Conservation (phyloP, 37 sponge, comb jelly and placozoan genomes). For the Bolinopsis microptera region DNA sequence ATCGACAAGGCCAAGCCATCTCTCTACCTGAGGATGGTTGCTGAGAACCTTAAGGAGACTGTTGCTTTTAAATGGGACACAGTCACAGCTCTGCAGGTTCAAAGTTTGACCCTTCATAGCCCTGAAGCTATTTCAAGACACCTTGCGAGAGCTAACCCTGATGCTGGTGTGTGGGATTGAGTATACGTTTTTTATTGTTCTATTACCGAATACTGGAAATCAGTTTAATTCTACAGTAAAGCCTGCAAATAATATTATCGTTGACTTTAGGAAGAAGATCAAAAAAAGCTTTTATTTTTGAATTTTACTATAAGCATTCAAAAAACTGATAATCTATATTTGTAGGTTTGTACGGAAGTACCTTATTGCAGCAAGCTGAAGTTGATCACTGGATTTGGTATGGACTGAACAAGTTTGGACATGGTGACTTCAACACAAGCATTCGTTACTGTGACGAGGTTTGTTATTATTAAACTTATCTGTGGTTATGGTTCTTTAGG, state of each 20-base stretch:
- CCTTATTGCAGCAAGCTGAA: not conserved
- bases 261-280: too few species aligned
- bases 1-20: slow-evolving; percentile 17
- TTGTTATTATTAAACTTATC: not conserved
- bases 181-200: not conserved
- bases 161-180: not conserved
- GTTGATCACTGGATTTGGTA: slow-evolving; percentile 53
- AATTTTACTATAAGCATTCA: too few species aligned
- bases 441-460: slow-evolving; percentile 32
- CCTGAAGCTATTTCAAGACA: slow-evolving; percentile 43
- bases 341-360: slow-evolving; percentile 29
- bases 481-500: too few species aligned
- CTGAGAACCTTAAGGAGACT: slow-evolving; percentile 7
- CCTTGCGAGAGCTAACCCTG: slow-evolving; percentile 22
- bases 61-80: slow-evolving; percentile 25
- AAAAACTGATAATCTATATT: too few species aligned
- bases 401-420: slow-evolving; percentile 52
- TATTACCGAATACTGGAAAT: too few species aligned
- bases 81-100: not conserved
- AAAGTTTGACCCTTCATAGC: not conserved
- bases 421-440: slow-evolving; percentile 49
- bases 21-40: slow-evolving; percentile 11
- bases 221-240: too few species aligned
- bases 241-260: too few species aligned
- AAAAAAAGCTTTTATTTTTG: too few species aligned